Percentiles rank a stretch among this genome's conserved stretches.
phyloP scores from a whole-genome alignment of 2,797 vertebrate species.

The Lateolabrax maculatus region DNA sequence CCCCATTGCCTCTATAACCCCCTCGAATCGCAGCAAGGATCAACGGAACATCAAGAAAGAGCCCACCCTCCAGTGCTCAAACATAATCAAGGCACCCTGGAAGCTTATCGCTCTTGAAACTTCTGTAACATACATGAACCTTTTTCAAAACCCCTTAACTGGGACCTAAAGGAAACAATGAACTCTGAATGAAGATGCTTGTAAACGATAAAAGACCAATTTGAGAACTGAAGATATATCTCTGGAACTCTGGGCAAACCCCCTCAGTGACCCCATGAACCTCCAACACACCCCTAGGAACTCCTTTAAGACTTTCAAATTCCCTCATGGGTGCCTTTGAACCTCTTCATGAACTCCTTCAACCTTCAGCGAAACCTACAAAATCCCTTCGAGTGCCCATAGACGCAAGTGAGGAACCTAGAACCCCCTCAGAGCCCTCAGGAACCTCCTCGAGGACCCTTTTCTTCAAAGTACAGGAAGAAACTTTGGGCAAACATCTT shows the following conservation, averaged over 20 bases:
- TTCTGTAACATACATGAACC: background rate
- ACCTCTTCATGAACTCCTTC: background rate
- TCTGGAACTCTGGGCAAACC: too few relatives aligned
- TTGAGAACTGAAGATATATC: too few relatives aligned
- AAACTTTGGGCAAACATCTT: background rate
- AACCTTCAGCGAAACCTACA: background rate
- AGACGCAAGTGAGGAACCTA: background rate
- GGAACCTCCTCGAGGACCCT: background rate
- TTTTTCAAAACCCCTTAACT: background rate
- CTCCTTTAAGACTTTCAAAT: background rate
- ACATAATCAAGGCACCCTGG: background rate
- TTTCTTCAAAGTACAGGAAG: background rate
- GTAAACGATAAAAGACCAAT: too few relatives aligned
- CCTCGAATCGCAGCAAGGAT: background rate
- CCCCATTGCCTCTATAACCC: too few relatives aligned
- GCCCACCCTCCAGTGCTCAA: background rate
- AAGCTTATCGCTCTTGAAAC: too few relatives aligned
- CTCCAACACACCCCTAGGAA: too few relatives aligned
- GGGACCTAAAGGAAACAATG: too few relatives aligned
- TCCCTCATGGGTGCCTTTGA: background rate
- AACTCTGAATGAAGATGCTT: too few relatives aligned
- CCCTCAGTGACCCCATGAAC: too few relatives aligned
- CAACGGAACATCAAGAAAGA: too few relatives aligned
- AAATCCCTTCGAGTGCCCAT: background rate
- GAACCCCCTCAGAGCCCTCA: background rate